phyloP scores from a whole-genome alignment of 1,140 invertebrate species.

The Apis dorsata region DNA sequence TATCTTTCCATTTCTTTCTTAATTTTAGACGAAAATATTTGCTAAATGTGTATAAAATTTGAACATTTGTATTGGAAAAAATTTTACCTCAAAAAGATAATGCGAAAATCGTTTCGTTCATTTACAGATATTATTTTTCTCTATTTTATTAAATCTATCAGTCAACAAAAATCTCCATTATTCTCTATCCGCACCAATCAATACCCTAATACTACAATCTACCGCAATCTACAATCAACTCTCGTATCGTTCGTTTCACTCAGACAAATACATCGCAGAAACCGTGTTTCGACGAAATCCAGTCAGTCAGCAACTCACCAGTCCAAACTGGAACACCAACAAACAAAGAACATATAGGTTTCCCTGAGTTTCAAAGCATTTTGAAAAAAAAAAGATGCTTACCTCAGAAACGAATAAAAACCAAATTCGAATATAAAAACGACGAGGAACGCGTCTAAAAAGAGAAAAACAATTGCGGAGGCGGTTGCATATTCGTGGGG shows the following conservation, averaged over 20 bases:
- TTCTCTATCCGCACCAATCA: no score
- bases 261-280: not conserved
- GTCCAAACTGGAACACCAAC: not conserved
- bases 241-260: not conserved
- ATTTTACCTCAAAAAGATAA: no score
- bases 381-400: no score
- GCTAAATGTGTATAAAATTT: no score
- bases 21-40: no score
- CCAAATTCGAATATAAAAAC: not conserved
- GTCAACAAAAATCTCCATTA: not conserved
- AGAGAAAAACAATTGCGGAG: not conserved
- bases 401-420: not conserved
- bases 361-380: not conserved
- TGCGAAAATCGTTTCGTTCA: no score
- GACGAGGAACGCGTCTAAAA: not conserved
- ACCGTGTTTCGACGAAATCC: not conserved
- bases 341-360: constrained; percentile 32
- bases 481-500: not conserved
- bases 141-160: no score
- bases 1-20: no score
- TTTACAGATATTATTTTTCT: not conserved
- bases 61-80: not conserved
- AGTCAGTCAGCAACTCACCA: not conserved
- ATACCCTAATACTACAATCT: no score
- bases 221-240: not conserved